Conservation (phyloP, 2,113 vertebrate species). For the Vimba vimba region DNA sequence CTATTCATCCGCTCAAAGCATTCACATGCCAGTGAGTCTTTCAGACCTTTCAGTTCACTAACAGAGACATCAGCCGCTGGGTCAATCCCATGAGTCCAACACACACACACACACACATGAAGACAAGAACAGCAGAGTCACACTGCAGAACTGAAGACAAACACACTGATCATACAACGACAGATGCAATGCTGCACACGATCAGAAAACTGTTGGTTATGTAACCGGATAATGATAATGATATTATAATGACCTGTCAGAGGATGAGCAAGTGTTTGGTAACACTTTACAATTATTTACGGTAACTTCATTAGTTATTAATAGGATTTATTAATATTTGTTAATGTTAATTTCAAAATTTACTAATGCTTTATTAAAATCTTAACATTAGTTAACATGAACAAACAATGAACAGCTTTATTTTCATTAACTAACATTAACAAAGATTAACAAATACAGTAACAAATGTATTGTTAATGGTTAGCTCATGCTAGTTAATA, state of each 20-base stretch:
- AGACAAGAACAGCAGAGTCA: not conserved
- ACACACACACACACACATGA: conserved; percentile 10
- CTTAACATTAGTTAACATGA: no score
- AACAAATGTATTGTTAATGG: no score
- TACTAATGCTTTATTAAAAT: no score
- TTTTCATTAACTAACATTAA: no score
- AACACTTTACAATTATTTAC: no score
- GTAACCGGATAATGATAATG: not conserved
- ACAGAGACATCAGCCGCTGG: conserved; percentile 60
- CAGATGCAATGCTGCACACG: not conserved
- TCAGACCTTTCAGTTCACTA: conserved; percentile 51
- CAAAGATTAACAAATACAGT: no score
- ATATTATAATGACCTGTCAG: not conserved
- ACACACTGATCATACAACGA: not conserved
- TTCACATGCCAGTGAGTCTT: conserved; percentile 45
- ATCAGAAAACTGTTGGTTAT: not conserved
- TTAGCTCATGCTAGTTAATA: no score
- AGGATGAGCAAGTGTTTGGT: not conserved
- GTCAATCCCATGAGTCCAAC: conserved; percentile 54
- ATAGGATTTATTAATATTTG: no score
- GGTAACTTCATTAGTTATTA: no score
- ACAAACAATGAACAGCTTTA: no score
- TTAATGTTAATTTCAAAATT: no score
- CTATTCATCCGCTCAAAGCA: conserved; percentile 30
- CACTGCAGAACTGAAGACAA: not conserved